Evolutionary conservation across 2,113 vertebrate genomes (phyloP).

Genomic region (Bolborhynchus lineola): DNA sequence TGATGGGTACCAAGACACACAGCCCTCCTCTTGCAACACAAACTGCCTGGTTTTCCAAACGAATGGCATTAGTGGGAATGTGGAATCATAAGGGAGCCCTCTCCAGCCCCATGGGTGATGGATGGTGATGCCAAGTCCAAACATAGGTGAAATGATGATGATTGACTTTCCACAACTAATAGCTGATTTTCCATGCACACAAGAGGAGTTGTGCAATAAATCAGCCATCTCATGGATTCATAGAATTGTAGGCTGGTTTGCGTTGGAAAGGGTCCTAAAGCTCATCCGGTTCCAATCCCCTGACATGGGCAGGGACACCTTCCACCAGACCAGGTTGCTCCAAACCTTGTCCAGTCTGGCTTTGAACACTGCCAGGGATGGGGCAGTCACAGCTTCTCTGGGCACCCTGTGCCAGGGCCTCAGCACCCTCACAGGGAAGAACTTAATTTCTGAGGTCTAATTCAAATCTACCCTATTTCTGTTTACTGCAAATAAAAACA

Average conservation of each 20-base stretch:
- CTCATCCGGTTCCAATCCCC: not conserved
- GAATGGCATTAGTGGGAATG: not conserved
- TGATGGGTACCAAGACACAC: fast-evolving
- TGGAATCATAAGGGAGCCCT: not conserved
- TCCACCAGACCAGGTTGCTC: not conserved
- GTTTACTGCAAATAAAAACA: conserved; percentile 6
- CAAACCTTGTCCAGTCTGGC: not conserved
- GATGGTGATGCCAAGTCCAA: not conserved
- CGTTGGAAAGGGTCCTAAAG: not conserved
- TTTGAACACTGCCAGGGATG: not conserved
- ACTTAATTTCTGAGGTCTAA: not conserved
- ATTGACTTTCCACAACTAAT: not conserved
- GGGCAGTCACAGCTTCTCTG: not conserved
- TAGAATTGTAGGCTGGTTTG: not conserved
- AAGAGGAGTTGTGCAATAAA: not conserved
- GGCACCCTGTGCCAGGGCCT: not conserved
- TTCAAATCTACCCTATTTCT: not conserved
- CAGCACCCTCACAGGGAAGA: not conserved
- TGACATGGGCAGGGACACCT: not conserved
- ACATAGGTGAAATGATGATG: not conserved
- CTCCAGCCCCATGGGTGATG: not conserved
- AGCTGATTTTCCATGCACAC: not conserved
- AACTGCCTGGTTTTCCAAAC: not conserved
- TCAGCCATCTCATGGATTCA: not conserved
- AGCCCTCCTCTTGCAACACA: not conserved